Evolutionary conservation across 2,797 vertebrate genomes (phyloP).

Genomic region (Protosalanx chinensis): DNA sequence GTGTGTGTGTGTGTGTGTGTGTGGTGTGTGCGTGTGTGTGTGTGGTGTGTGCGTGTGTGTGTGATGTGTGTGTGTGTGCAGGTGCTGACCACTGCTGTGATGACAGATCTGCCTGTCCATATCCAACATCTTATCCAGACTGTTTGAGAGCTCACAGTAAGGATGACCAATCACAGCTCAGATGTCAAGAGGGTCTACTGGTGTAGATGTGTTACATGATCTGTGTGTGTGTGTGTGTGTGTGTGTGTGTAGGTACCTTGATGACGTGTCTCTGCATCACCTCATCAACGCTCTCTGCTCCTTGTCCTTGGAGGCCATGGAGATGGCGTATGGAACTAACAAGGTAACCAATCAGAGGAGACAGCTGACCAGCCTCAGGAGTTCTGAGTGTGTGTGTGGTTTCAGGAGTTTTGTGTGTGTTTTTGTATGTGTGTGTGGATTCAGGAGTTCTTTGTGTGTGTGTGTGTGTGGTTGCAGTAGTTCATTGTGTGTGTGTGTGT

Average conservation of each 20-base stretch:
- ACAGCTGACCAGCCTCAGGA: too few relatives aligned
- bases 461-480: neutral
- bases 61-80: slow-evolving; percentile 48
- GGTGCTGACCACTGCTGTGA: slow-evolving; percentile 98
- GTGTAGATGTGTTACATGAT: neutral
- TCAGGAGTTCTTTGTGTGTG: too few relatives aligned
- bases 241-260: slow-evolving; percentile 83
- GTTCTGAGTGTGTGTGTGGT: too few relatives aligned
- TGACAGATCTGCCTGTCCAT: slow-evolving; percentile 96
- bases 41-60: neutral
- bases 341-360: slow-evolving; percentile 74
- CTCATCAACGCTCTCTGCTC: slow-evolving; percentile 98
- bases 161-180: slow-evolving; percentile 37
- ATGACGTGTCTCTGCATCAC: slow-evolving; percentile 97
- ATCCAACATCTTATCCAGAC: slow-evolving; percentile 93
- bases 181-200: neutral
- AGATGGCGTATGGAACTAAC: slow-evolving; percentile 98
- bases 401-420: too few relatives aligned
- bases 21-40: too few relatives aligned
- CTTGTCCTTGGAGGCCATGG: slow-evolving; percentile 97
- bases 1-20: too few relatives aligned
- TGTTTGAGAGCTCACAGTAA: slow-evolving; percentile 99
- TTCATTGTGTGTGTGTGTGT: neutral
- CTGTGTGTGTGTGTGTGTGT: neutral
- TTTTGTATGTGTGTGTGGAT: too few relatives aligned